Percentiles rank a stretch among this genome's conserved stretches.
Conservation (phyloP, 1,140 invertebrate species). For the Leptopilina clavipes region DNA sequence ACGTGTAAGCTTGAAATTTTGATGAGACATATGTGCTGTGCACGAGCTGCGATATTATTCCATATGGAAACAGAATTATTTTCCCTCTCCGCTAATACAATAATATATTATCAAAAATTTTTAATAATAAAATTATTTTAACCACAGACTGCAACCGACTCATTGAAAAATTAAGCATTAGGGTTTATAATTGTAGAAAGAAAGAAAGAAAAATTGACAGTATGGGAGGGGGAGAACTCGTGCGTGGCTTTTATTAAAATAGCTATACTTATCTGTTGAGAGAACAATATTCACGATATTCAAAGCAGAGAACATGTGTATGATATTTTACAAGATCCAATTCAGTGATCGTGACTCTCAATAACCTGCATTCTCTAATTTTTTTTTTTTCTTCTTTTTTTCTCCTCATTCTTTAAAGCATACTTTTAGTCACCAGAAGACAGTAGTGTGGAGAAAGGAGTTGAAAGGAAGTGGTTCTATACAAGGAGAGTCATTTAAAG, state of each 20-base stretch:
- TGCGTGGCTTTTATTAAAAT: background rate
- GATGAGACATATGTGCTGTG: background rate
- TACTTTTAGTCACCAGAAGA: constrained; percentile 19
- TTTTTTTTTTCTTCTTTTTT: background rate
- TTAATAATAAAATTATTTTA: too few species aligned
- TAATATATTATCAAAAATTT: too few species aligned
- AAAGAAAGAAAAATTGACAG: background rate
- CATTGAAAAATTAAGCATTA: too few species aligned
- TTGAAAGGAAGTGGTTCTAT: constrained; percentile 15
- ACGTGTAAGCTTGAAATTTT: background rate
- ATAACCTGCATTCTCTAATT: background rate
- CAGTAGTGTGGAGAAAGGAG: constrained; percentile 28
- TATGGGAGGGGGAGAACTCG: background rate
- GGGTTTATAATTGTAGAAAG: too few species aligned
- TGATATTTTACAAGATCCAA: background rate
- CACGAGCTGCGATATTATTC: background rate
- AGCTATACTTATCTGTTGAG: background rate
- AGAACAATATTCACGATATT: background rate
- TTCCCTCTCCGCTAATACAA: too few species aligned
- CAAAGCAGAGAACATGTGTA: background rate
- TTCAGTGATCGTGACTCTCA: background rate
- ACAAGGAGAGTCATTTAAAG: background rate
- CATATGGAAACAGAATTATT: too few species aligned
- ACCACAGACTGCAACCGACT: too few species aligned
- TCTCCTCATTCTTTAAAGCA: background rate